Evolutionary conservation across 1,140 invertebrate genomes (phyloP).

Genomic region (Temnothorax nylanderi): DNA sequence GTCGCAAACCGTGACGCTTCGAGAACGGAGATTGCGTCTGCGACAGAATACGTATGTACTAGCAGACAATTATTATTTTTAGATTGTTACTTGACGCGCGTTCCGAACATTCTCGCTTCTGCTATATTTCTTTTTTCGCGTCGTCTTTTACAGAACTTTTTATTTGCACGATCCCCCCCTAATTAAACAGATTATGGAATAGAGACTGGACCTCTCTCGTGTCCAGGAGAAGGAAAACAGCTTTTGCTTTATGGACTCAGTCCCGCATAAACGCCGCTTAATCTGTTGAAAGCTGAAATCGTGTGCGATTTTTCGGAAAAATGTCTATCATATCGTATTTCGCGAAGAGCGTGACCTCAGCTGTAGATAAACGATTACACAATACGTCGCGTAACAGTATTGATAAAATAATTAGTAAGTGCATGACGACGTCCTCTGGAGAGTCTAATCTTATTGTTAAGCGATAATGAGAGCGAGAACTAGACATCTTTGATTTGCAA

Average conservation of each 20-base stretch:
- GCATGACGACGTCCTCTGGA: slow-evolving; percentile 9
- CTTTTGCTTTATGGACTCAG: not conserved
- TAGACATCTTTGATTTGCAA: slow-evolving; percentile 17
- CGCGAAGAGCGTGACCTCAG: not conserved
- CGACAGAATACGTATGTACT: not conserved
- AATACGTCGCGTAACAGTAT: not conserved
- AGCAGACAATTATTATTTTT: slow-evolving; percentile 24
- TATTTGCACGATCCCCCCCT: not conserved
- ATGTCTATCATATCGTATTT: not conserved
- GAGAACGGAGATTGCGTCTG: not conserved
- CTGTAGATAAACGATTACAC: not conserved
- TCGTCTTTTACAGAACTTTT: not conserved
- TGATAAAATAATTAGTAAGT: slow-evolving; percentile 13
- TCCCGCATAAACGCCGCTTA: not conserved
- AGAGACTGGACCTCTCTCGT: too few species aligned
- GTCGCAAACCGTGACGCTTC: not conserved
- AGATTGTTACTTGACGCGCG: not conserved
- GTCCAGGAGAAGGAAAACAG: not conserved
- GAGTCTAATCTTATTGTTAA: slow-evolving; percentile 10
- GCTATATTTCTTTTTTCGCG: not conserved
- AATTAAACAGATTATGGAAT: not conserved
- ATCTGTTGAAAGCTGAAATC: not conserved
- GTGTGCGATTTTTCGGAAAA: not conserved
- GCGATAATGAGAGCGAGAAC: not conserved
- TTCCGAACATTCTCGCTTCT: not conserved